Evolutionary conservation across 2,113 vertebrate genomes (phyloP).

Genomic region (Pungitius pungitius): DNA sequence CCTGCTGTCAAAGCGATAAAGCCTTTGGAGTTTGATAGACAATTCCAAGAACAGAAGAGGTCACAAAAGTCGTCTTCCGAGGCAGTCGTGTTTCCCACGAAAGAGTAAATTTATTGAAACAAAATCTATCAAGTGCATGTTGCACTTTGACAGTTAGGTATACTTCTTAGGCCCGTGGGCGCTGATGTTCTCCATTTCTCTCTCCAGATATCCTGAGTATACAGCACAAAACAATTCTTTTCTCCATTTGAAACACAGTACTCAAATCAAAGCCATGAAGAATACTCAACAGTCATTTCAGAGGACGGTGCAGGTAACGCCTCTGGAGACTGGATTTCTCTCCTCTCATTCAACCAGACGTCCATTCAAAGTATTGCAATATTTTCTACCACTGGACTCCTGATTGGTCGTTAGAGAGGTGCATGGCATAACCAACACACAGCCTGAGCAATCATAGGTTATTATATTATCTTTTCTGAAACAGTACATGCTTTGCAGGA

Average conservation of each 20-base stretch:
- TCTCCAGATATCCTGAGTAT: conserved; percentile 90
- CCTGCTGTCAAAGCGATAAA: conserved; percentile 65
- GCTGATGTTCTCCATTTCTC: conserved; percentile 85
- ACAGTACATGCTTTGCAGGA: conserved; percentile 45
- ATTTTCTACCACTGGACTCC: conserved; percentile 15
- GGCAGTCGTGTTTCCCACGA: conserved; percentile 93
- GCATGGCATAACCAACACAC: conserved; percentile 10
- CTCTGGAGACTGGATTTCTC: conserved; percentile 72
- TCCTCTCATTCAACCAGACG: conserved; percentile 30
- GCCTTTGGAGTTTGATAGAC: conserved; percentile 67
- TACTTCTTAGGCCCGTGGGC: conserved; percentile 89
- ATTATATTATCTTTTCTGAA: conserved; percentile 21
- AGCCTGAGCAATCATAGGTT: conserved; percentile 18
- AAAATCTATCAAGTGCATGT: conserved; percentile 85
- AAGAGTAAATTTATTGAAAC: conserved; percentile 99
- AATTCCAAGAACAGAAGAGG: conserved; percentile 81
- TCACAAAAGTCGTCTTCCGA: conserved; percentile 91
- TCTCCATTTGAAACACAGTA: conserved; percentile 88
- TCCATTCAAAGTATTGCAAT: conserved; percentile 32
- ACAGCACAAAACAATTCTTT: conserved; percentile 87
- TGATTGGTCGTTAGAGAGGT: conserved; percentile 20
- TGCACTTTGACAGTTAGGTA: conserved; percentile 85
- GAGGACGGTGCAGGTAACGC: conserved; percentile 87
- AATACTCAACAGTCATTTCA: conserved; percentile 89
- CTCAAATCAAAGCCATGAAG: conserved; percentile 93